Evolutionary conservation across 2,888 invertebrate species (phyloP).

Genomic region (Pristionchus mayeri): DNA sequence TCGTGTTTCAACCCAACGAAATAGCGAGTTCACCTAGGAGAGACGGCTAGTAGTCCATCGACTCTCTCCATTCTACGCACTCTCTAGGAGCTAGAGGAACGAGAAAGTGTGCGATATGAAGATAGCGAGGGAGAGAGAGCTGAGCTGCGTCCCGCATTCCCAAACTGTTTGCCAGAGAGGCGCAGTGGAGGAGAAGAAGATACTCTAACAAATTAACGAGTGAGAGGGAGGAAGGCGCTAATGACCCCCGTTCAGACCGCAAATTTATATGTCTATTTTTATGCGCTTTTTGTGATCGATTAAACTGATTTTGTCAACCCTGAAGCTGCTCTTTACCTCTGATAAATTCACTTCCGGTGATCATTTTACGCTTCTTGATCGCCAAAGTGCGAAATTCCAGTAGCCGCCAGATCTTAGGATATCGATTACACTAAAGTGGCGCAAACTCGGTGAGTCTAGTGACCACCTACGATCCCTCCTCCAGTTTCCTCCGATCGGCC

Average conservation of each 20-base stretch:
- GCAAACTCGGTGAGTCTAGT: too few relatives aligned
- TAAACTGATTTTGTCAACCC: too few relatives aligned
- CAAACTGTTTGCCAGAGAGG: slow-evolving; percentile 19
- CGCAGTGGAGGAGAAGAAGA: neutral
- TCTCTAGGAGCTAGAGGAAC: too few relatives aligned
- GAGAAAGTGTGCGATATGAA: too few relatives aligned
- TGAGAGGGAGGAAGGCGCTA: neutral
- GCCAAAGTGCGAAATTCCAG: neutral
- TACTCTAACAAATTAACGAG: slow-evolving; percentile 13
- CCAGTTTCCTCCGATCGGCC: neutral
- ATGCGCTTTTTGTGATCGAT: neutral
- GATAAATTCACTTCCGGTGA: neutral
- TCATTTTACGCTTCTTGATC: neutral
- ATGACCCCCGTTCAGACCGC: neutral
- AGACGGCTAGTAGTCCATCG: neutral
- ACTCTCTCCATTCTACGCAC: too few relatives aligned
- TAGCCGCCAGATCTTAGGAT: too few relatives aligned
- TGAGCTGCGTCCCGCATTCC: too few relatives aligned
- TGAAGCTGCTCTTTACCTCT: neutral
- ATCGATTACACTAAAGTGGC: too few relatives aligned
- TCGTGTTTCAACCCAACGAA: neutral
- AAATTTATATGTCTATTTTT: too few relatives aligned
- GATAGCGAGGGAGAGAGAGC: too few relatives aligned
- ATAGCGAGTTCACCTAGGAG: neutral
- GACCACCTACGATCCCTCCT: neutral